Conservation (phyloP, 2,888 invertebrate genomes). For the Eupithecia centaureata region DNA sequence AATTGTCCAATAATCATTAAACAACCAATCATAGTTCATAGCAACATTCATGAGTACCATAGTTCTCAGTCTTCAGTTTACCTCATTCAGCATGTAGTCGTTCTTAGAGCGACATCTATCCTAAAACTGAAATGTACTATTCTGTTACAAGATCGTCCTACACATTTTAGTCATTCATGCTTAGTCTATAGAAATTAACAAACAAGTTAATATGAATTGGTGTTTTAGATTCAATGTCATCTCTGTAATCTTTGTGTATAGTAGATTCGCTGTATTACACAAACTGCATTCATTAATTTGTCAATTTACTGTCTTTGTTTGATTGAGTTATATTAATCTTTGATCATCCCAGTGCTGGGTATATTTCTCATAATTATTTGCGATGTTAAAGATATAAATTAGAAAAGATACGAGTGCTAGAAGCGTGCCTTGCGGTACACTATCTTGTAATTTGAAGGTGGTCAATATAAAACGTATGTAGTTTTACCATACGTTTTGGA, state of each 20-base stretch:
- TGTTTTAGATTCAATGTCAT: conserved; percentile 11
- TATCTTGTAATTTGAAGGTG: conserved; percentile 48
- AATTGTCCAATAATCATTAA: no score
- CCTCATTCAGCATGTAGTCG: not conserved
- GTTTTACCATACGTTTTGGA: conserved; percentile 55
- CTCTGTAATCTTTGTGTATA: not conserved
- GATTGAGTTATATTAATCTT: conserved; percentile 7
- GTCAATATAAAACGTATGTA: conserved; percentile 54
- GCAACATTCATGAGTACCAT: no score
- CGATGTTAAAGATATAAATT: conserved; percentile 36
- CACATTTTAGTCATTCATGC: not conserved
- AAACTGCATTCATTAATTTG: conserved; percentile 11
- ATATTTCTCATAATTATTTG: conserved; percentile 5
- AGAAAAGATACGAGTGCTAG: conserved; percentile 60
- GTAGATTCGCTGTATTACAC: conserved; percentile 11
- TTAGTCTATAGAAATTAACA: not conserved
- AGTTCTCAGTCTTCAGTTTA: not conserved
- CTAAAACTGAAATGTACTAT: no score
- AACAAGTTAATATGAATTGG: conserved; percentile 6
- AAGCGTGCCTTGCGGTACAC: conserved; percentile 72
- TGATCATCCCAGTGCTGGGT: conserved; percentile 9
- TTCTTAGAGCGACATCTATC: not conserved
- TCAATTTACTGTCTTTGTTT: conserved; percentile 9
- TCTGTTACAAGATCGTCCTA: no score
- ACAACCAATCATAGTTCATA: no score